Evolutionary conservation across 1,140 invertebrate genomes (phyloP).

Genomic region (Akabosia matsudoensis): DNA sequence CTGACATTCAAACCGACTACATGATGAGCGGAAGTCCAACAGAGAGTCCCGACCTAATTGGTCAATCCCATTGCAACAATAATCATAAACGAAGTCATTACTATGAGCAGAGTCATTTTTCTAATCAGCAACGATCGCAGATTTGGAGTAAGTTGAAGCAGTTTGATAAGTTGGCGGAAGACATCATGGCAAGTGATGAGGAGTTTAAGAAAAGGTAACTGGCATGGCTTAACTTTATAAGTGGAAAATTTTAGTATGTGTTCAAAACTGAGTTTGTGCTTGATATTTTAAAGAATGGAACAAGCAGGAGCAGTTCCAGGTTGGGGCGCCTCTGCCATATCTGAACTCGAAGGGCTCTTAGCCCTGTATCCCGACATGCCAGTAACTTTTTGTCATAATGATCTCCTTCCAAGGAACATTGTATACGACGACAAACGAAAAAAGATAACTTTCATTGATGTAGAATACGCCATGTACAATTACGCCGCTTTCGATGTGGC

Average conservation of each 20-base stretch:
- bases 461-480: conserved; percentile 62
- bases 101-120: conserved; percentile 50
- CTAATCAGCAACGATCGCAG: neutral
- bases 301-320: neutral
- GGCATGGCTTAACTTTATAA: too few species aligned
- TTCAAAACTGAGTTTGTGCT: too few species aligned
- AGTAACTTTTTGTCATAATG: conserved; percentile 96
- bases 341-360: conserved; percentile 64
- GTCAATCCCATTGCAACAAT: conserved; percentile 48
- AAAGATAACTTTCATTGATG: conserved; percentile 86
- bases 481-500: conserved; percentile 95
- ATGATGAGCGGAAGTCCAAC: neutral
- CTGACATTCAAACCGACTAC: conserved; percentile 50
- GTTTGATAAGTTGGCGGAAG: conserved; percentile 67
- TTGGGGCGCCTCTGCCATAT: conserved; percentile 60
- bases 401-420: conserved; percentile 89
- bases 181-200: neutral
- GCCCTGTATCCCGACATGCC: conserved; percentile 63
- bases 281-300: too few species aligned
- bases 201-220: neutral
- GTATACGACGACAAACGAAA: conserved; percentile 71
- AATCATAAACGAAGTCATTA: conserved; percentile 51
- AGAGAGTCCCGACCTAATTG: conserved; percentile 40
- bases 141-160: conserved; percentile 71
- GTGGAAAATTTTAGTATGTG: too few species aligned